These are phyloP conservation scores for Trichogramma dendrolimi DNA, from an alignment of 2,888 invertebrate genomes.

Conservation along the genomic window DNA sequence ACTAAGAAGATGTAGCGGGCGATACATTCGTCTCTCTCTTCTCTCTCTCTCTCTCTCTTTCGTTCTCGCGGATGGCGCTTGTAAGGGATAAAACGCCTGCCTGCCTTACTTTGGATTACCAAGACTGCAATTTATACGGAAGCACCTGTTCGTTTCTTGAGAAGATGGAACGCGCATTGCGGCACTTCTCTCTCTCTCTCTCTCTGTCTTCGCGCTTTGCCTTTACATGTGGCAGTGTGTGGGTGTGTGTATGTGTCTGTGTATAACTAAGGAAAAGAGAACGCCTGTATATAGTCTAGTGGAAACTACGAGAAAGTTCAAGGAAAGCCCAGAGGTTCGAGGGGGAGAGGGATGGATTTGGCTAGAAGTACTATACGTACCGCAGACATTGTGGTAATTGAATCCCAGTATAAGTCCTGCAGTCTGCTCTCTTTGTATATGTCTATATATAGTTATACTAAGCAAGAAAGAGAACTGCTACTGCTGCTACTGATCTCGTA, in stretches of 20 bases:
- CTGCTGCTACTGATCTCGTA: constrained; percentile 21
- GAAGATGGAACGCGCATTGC: constrained; percentile 40
- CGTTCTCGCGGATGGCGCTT: constrained; percentile 33
- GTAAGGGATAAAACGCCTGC: constrained; percentile 49
- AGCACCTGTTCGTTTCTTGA: constrained; percentile 49
- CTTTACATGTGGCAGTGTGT: too few relatives aligned
- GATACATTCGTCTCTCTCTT: constrained; percentile 44
- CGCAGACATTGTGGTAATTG: constrained; percentile 53
- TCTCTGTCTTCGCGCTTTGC: too few relatives aligned
- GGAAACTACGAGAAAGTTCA: not conserved
- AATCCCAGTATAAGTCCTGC: constrained; percentile 47
- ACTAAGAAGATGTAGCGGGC: constrained; percentile 47
- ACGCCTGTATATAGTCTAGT: too few relatives aligned
- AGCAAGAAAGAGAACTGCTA: constrained; percentile 10
- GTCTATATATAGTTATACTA: constrained; percentile 9
- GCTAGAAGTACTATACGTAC: constrained; percentile 36
- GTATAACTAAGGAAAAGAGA: too few relatives aligned
- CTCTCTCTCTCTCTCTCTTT: too few relatives aligned
- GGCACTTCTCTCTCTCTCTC: too few relatives aligned
- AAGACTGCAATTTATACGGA: constrained; percentile 49
- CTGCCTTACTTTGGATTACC: constrained; percentile 52
- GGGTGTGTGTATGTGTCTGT: too few relatives aligned
- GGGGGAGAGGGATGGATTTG: constrained; percentile 29
- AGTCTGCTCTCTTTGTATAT: not conserved
- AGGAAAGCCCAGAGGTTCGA: constrained; percentile 8